Evolutionary conservation across 2,888 invertebrate genomes (phyloP), one percentile per base, ranked within the genome.

Genomic region (Azorinus chamasolen): DNA sequence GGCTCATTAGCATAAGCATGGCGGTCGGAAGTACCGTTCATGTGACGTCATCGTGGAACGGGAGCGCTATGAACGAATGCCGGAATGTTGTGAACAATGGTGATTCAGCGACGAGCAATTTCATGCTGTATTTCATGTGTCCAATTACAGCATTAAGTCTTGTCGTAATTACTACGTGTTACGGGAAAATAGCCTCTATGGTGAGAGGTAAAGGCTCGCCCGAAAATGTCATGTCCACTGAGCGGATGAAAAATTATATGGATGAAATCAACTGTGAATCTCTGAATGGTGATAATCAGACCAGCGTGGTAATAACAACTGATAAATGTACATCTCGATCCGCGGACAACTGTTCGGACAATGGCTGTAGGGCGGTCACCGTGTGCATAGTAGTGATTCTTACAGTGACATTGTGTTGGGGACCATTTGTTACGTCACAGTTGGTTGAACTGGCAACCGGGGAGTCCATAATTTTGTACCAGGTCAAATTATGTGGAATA

Each of bases 401-500:
- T n/a, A 88, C 86, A 16, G 84, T 87, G 20, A 72, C 83, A 32
- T 79, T 89, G 50, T 88, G 88, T 69, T 89, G 89, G 89, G 86
- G 82, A 25, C 88, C 89, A 18, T 75, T 89, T 46, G 79, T 89
- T 64, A 83, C 86, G 20, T 88, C 89, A 27, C 87, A 89, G 61
- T 77, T 87, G 68, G 62, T 89, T 22, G 87, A 87, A 58, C 48
- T 88, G 20, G 68, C 80, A 45, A 84, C 83, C 1, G 89, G 89
- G 48, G 85, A 88, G 54, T 88, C 89, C 27, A 88, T 88, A 65
- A 86, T 88, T 48, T 62, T 89, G 20, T 88, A 87, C 65, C 89
- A 89, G 71, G 87, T 89, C 46, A 88, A 89, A 79, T 78, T 89
- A 53, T 89, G 89, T 58, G 88, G 88, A 73, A 88, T 89, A 32